Base-by-base conservation (phyloP, 92 coral and sea anemone genomes). In the Plumapathes pennacea region DNA sequence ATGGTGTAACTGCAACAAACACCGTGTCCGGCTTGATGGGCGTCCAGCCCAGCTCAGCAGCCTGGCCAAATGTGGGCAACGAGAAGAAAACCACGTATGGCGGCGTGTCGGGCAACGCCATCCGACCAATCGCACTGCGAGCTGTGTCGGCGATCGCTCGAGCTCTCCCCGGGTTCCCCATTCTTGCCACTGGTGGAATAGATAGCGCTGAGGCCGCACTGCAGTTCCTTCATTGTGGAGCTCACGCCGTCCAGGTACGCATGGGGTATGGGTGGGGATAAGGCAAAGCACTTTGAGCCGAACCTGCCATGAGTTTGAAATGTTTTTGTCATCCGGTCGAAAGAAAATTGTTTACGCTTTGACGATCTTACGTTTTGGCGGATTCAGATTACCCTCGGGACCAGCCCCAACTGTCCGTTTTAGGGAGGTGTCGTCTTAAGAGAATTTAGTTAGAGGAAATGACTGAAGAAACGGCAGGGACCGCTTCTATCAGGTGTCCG, bases 21-120 rank as follows among this genome's bases (percentile, higher is more conserved):
- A 92, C 98, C 31, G 98, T 92, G 27, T 92, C 98, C 14, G 98
- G 96, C 26, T 63, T 92, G 70, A 92, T 92, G 98, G 98, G 98
- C 19, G 44, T 92, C 17, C 65, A 72, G 38, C 81, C 84, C 14
- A 59, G 54, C 38, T 63, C 81, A 1, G 61, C 56, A 5, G 94
- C 98, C 34, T 92, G 98, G 98, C 98, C 98, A 14, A 65, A 58
- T 25, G 80, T 92, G 21, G 98, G 98, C 18, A 56, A 57, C 17
- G 94, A 84, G 44, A 38, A 72, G 52, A 76, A 48, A 50, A 92
- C 98, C 9, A 92, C 98, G 3, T 92, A 92, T 57, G 98, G 98
- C 13, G 98, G 98, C 0, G 85, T 92, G 82, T 92, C 98, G 10
- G 98, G 98, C 5, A 92, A 92, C 65, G 89, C 98, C 0, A 92